Conservation (phyloP, 2,888 invertebrate genomes). For the Diarsia mendica region DNA sequence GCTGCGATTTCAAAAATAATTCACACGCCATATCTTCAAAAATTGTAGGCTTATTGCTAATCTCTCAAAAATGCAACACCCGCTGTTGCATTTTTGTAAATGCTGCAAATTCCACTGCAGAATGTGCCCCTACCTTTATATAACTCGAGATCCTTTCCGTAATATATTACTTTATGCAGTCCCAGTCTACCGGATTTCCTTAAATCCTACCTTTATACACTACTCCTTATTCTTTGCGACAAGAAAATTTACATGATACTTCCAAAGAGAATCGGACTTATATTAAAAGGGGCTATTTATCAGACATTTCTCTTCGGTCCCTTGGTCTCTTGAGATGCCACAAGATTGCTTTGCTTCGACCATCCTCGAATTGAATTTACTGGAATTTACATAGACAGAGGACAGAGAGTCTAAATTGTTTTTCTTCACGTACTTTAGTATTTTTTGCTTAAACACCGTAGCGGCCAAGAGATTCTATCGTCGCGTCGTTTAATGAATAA, state of each 20-base stretch:
- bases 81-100: background rate
- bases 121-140: slow-evolving; percentile 1
- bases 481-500: slow-evolving; percentile 36
- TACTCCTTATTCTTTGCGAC: slow-evolving; percentile 30
- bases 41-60: background rate
- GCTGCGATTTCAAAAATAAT: background rate
- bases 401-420: slow-evolving; percentile 41
- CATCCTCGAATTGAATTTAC: slow-evolving; percentile 60
- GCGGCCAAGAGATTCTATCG: slow-evolving; percentile 16
- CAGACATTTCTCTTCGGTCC: slow-evolving; percentile 57
- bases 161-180: slow-evolving; percentile 17
- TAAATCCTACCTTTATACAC: slow-evolving; percentile 22
- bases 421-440: slow-evolving; percentile 10
- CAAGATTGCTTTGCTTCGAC: slow-evolving; percentile 59
- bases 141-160: background rate
- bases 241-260: slow-evolving; percentile 53
- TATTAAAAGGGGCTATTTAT: slow-evolving; percentile 67
- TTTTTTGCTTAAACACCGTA: slow-evolving; percentile 19
- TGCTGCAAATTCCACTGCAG: background rate
- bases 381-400: slow-evolving; percentile 52
- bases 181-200: slow-evolving; percentile 18
- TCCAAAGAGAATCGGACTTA: slow-evolving; percentile 58
- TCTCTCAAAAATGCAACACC: background rate
- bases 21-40: background rate
- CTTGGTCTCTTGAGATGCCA: slow-evolving; percentile 54